phyloP scores from a whole-genome alignment of 37 sponge, comb jelly and placozoan genomes.

The Sycon ciliatum region DNA sequence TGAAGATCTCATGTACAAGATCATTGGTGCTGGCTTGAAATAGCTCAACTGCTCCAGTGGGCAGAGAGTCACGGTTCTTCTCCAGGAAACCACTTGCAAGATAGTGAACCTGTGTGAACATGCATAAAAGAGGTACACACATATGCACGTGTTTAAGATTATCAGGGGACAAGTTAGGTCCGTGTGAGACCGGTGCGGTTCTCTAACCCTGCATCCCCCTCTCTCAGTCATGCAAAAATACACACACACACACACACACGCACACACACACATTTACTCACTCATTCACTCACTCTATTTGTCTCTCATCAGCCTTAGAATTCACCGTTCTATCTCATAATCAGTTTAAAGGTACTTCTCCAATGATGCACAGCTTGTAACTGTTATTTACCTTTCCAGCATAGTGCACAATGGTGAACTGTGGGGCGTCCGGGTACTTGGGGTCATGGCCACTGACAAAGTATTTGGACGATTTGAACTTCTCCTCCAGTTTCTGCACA shows the following conservation, averaged over 20 bases:
- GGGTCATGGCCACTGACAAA: slow-evolving; percentile 44
- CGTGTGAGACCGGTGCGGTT: too few species aligned
- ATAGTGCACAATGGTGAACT: slow-evolving; percentile 56
- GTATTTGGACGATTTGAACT: slow-evolving; percentile 39
- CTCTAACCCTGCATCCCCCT: too few species aligned
- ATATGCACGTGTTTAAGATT: too few species aligned
- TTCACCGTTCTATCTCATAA: too few species aligned
- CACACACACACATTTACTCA: too few species aligned
- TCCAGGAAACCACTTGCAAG: slow-evolving; percentile 52
- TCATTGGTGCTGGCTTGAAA: slow-evolving; percentile 47
- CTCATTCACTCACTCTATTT: too few species aligned
- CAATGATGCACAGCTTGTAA: too few species aligned
- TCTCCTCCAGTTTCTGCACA: slow-evolving; percentile 41
- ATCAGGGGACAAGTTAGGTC: too few species aligned
- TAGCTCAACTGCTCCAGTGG: slow-evolving; percentile 50
- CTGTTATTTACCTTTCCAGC: slow-evolving; percentile 79
- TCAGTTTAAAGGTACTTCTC: too few species aligned
- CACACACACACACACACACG: too few species aligned
- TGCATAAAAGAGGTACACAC: background rate
- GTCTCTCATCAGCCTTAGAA: too few species aligned
- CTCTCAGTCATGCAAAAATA: too few species aligned
- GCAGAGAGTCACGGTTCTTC: slow-evolving; percentile 69
- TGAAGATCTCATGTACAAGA: slow-evolving; percentile 42
- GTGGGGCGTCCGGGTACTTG: slow-evolving; percentile 39
- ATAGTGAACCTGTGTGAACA: slow-evolving; percentile 43